These are phyloP conservation scores for Enteromius trimaculatus DNA, from an alignment of 2,797 vertebrate species.

Conservation along the genomic window DNA sequence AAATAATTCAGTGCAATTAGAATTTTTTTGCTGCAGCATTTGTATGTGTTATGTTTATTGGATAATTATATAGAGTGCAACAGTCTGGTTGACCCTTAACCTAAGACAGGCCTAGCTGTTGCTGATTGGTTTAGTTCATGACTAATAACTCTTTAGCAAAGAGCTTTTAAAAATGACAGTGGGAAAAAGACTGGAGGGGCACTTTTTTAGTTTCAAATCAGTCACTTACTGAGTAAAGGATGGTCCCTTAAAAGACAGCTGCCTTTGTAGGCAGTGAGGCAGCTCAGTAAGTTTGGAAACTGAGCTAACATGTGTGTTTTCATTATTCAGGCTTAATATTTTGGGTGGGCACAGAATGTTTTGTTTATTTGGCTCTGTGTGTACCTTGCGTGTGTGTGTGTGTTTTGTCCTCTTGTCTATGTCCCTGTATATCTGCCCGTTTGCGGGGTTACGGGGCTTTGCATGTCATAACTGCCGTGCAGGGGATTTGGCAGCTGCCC, in stretches of 20 bases:
- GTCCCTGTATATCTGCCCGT: conserved; percentile 55
- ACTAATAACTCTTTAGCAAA: not conserved
- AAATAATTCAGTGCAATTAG: not conserved
- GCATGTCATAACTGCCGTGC: conserved; percentile 69
- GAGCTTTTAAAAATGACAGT: not conserved
- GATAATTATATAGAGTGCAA: not conserved
- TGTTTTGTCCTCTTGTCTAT: conserved; percentile 37
- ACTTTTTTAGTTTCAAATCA: not conserved
- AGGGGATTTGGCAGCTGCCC: conserved; percentile 73
- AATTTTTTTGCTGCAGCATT: not conserved
- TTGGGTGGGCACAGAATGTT: not conserved
- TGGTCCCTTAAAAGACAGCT: not conserved
- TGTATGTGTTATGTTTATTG: not conserved
- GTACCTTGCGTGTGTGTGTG: conserved; percentile 2
- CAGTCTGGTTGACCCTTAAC: not conserved
- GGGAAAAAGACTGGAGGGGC: not conserved
- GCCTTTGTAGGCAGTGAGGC: not conserved
- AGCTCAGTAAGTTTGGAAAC: not conserved
- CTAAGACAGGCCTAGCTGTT: not conserved
- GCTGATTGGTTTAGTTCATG: not conserved
- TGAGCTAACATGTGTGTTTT: conserved; percentile 44
- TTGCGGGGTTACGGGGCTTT: conserved; percentile 64
- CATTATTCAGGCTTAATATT: not conserved
- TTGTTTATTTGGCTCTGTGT: conserved; percentile 13
- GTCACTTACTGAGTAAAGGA: not conserved